Evolutionary conservation across 2,888 invertebrate species (phyloP).

Genomic region (Chrysotoxum bicinctum): DNA sequence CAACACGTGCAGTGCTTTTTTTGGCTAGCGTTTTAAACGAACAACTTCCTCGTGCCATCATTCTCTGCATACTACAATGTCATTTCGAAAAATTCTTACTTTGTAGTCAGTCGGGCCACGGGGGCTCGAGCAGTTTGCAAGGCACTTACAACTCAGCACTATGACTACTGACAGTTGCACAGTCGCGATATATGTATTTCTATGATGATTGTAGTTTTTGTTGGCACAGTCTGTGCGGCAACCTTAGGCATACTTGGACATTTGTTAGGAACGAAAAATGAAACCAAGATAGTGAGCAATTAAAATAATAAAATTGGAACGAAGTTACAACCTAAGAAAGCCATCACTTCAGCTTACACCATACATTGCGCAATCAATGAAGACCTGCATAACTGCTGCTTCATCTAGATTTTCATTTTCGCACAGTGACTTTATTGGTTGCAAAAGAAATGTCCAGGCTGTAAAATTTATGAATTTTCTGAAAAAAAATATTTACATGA

Average conservation of each 20-base stretch:
- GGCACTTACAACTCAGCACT: constrained; percentile 26
- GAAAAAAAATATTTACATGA: too few relatives aligned
- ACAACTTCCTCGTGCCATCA: constrained; percentile 11
- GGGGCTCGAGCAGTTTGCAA: constrained; percentile 20
- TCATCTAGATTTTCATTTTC: too few relatives aligned
- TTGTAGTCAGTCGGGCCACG: constrained; percentile 12
- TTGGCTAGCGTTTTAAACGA: constrained; percentile 24
- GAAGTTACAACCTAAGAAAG: too few relatives aligned
- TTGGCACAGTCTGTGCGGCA: constrained; percentile 10
- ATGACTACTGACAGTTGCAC: not conserved
- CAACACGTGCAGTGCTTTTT: not conserved
- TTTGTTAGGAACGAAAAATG: not conserved
- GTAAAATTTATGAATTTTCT: too few relatives aligned
- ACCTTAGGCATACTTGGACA: not conserved
- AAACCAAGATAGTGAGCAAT: not conserved
- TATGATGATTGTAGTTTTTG: constrained; percentile 17
- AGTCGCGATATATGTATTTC: constrained; percentile 14
- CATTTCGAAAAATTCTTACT: constrained; percentile 13
- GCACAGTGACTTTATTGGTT: too few relatives aligned
- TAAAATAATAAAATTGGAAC: too few relatives aligned
- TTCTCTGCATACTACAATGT: constrained; percentile 25
- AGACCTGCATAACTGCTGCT: too few relatives aligned
- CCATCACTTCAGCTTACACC: too few relatives aligned
- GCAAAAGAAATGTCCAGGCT: too few relatives aligned
- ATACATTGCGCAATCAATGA: too few relatives aligned